Conservation (phyloP, 2,797 vertebrate genomes). For the Thalassophryne amazonica region DNA sequence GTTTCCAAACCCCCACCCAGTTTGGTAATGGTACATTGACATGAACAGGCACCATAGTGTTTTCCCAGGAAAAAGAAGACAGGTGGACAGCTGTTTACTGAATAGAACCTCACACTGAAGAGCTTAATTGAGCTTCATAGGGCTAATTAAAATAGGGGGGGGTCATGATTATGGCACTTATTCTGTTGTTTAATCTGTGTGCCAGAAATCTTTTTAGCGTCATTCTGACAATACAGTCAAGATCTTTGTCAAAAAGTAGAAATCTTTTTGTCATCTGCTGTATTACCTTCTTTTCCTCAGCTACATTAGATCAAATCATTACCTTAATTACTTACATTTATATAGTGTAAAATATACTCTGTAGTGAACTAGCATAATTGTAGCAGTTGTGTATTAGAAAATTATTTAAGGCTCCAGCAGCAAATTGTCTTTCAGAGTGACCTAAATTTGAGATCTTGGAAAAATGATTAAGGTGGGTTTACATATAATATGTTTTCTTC, state of each 20-base stretch:
- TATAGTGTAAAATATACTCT: background rate
- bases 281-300: background rate
- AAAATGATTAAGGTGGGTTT: background rate
- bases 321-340: slow-evolving; percentile 18
- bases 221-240: slow-evolving; percentile 38
- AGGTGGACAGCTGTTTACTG: slow-evolving; percentile 78
- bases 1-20: slow-evolving; percentile 15
- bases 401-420: slow-evolving; percentile 17
- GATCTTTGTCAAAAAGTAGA: slow-evolving; percentile 2
- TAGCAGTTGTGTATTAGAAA: slow-evolving; percentile 1
- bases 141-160: slow-evolving; percentile 68
- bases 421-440: slow-evolving; percentile 3
- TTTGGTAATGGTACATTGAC: slow-evolving; percentile 56
- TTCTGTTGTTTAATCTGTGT: slow-evolving; percentile 57
- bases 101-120: slow-evolving; percentile 68
- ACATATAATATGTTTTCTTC: too few relatives aligned
- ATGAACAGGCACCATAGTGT: slow-evolving; percentile 67
- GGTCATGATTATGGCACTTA: slow-evolving; percentile 70
- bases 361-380: background rate
- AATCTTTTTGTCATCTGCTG: background rate
- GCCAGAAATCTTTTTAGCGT: slow-evolving; percentile 33
- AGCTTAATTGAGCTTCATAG: slow-evolving; percentile 77
- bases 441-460: background rate
- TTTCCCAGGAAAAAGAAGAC: slow-evolving; percentile 73
- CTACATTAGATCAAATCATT: background rate